Conservation (phyloP, 1,140 invertebrate species). For the Diachasmimorpha longicaudata region DNA sequence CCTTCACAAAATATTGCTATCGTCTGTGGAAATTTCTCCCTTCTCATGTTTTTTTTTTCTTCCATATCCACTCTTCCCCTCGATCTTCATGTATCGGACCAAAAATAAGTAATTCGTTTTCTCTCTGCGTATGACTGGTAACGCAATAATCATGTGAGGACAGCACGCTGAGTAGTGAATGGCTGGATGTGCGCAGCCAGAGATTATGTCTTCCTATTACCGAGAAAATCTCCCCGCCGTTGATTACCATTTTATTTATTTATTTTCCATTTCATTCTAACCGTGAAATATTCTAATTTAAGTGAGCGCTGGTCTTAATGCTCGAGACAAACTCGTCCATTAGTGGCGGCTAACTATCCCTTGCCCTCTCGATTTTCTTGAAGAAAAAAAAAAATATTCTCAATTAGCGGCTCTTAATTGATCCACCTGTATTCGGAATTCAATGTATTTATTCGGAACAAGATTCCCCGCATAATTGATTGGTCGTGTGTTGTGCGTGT, state of each 20-base stretch:
- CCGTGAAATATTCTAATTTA: not conserved
- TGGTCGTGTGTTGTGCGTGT: slow-evolving; percentile 24
- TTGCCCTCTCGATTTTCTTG: not conserved
- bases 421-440: not conserved
- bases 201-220: not conserved
- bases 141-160: not conserved
- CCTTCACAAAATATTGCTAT: not conserved
- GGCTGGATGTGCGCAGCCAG: not conserved
- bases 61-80: not conserved
- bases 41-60: not conserved
- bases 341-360: not conserved
- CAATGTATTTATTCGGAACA: too few relatives aligned
- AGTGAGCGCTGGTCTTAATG: not conserved
- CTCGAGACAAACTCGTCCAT: not conserved
- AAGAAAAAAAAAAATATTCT: not conserved
- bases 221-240: not conserved
- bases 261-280: not conserved
- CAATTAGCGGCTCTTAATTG: slow-evolving; percentile 29
- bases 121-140: not conserved
- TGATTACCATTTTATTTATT: too few relatives aligned
- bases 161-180: not conserved
- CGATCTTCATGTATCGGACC: not conserved
- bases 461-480: slow-evolving; percentile 33
- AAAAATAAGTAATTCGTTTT: not conserved
- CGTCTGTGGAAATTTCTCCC: not conserved